phyloP scores from a whole-genome alignment of 2,888 invertebrate genomes.

The Bursaphelenchus okinawaensis region DNA sequence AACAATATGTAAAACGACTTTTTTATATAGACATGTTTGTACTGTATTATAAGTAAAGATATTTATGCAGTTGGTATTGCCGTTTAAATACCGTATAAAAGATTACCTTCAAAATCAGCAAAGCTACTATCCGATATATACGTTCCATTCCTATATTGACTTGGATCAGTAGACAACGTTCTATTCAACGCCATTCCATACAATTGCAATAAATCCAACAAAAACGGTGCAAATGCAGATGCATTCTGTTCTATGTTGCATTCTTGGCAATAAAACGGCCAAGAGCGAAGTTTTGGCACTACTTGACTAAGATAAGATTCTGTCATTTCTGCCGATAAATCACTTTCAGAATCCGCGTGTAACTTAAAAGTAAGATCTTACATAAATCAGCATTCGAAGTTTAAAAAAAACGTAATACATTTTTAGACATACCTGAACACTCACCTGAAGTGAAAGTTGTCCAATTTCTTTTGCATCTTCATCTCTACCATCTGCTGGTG shows the following conservation, averaged over 20 bases:
- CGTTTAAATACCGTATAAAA: no score
- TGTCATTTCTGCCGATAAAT: not conserved
- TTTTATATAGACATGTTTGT: no score
- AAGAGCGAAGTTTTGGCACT: slow-evolving; percentile 15
- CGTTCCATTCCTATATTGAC: slow-evolving; percentile 24
- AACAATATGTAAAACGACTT: not conserved
- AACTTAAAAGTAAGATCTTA: slow-evolving; percentile 8
- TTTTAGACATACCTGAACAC: slow-evolving; percentile 8
- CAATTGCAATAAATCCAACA: slow-evolving; percentile 44
- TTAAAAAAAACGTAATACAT: no score
- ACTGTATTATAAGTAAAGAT: no score
- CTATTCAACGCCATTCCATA: slow-evolving; percentile 35
- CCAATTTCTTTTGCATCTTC: slow-evolving; percentile 28
- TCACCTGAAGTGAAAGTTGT: slow-evolving; percentile 25
- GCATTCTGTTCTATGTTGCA: slow-evolving; percentile 20
- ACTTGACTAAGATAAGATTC: not conserved
- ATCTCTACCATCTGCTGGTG: slow-evolving; percentile 22
- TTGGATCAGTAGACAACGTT: slow-evolving; percentile 11
- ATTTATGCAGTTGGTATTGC: no score
- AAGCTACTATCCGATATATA: slow-evolving; percentile 17
- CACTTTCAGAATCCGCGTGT: not conserved
- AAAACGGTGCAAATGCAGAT: slow-evolving; percentile 19
- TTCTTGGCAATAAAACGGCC: slow-evolving; percentile 34
- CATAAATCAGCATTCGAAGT: slow-evolving; percentile 3
- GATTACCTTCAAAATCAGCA: slow-evolving; percentile 14